phyloP scores from a whole-genome alignment of 2,888 invertebrate species.

The Enchytraeus crypticus region DNA sequence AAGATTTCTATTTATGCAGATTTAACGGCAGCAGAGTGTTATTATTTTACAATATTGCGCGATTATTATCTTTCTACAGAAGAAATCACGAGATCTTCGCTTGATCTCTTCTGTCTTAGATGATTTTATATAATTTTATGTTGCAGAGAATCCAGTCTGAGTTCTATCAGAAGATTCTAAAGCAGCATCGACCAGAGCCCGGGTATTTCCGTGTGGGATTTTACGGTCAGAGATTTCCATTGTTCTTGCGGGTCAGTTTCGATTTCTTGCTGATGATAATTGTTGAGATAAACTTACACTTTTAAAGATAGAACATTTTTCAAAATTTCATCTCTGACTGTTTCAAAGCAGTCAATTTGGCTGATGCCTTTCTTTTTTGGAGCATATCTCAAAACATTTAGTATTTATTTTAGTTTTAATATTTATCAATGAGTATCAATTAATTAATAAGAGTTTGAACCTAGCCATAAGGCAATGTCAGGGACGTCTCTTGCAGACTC shows the following conservation, averaged over 20 bases:
- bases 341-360: too few relatives aligned
- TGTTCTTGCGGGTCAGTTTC: constrained; percentile 76
- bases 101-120: neutral
- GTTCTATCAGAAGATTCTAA: constrained; percentile 82
- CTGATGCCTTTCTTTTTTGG: too few relatives aligned
- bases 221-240: constrained; percentile 82
- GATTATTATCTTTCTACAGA: too few relatives aligned
- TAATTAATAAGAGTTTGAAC: too few relatives aligned
- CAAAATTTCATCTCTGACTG: neutral
- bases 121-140: neutral
- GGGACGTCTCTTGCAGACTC: too few relatives aligned
- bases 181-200: constrained; percentile 77
- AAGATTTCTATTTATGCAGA: neutral
- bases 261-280: neutral
- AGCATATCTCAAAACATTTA: too few relatives aligned
- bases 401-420: too few relatives aligned
- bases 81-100: neutral
- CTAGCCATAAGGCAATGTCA: too few relatives aligned
- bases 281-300: neutral
- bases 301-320: neutral
- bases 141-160: constrained; percentile 67
- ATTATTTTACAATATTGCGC: too few relatives aligned
- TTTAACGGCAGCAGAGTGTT: too few relatives aligned
- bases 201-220: constrained; percentile 93
- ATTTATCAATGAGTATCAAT: too few relatives aligned